Evolutionary conservation across 2,888 invertebrate genomes (phyloP).

Genomic region (Muscina levida): DNA sequence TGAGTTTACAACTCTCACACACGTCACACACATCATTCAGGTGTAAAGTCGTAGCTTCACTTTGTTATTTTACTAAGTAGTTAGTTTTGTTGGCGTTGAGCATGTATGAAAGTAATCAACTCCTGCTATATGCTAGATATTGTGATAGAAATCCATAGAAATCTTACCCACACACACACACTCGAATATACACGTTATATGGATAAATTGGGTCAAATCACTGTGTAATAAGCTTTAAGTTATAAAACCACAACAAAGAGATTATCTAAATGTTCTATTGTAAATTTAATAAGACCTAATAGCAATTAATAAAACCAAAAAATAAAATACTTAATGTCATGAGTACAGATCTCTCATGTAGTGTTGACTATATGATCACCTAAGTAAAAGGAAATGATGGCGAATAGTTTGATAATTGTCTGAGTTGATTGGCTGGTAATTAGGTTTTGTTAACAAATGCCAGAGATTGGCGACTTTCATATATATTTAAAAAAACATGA

Average conservation of each 20-base stretch:
- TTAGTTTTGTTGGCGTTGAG: not conserved
- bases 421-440: too few relatives aligned
- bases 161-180: not conserved
- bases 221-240: not conserved
- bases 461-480: too few relatives aligned
- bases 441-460: too few relatives aligned
- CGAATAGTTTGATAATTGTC: too few relatives aligned
- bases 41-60: not conserved
- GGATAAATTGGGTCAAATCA: conserved; percentile 21
- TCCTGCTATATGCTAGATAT: too few relatives aligned
- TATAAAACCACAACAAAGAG: not conserved
- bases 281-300: conserved; percentile 11
- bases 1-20: too few relatives aligned
- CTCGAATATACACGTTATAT: not conserved
- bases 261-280: conserved; percentile 33
- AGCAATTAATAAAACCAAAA: conserved; percentile 12
- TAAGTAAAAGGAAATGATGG: too few relatives aligned
- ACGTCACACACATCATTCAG: not conserved
- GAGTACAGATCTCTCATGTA: too few relatives aligned
- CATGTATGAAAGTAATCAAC: too few relatives aligned
- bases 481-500: too few relatives aligned
- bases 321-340: not conserved
- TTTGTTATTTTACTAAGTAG: not conserved
- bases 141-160: too few relatives aligned
- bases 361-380: too few relatives aligned